A percentile compares a stretch with the other conserved stretches of the same genome.
phyloP scores from a whole-genome alignment of 2,888 invertebrate genomes.

The Mayetiola destructor region DNA sequence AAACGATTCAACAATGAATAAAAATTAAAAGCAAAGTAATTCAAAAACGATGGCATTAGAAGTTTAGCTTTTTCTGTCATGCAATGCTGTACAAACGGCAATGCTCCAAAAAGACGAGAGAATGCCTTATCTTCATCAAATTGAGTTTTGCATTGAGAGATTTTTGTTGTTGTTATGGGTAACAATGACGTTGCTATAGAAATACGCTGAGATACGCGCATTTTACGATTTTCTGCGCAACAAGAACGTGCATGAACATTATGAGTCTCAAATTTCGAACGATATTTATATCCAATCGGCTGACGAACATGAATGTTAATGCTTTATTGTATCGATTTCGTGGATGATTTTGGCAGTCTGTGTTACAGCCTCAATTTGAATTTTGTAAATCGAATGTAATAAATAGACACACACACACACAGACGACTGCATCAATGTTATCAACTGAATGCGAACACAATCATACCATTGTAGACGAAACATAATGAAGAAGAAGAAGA shows the following conservation, averaged over 20 bases:
- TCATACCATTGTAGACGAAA: too few relatives aligned
- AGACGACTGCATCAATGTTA: constrained; percentile 7
- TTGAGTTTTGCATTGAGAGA: constrained; percentile 11
- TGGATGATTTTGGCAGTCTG: too few relatives aligned
- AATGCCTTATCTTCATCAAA: constrained; percentile 12
- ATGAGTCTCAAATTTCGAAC: neutral
- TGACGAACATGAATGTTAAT: neutral
- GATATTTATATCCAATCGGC: neutral
- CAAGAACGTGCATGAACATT: neutral
- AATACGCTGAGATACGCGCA: constrained; percentile 10
- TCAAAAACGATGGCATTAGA: too few relatives aligned
- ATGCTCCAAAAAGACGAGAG: neutral
- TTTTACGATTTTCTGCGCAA: constrained; percentile 7
- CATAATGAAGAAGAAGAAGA: too few relatives aligned
- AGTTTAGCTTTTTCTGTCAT: too few relatives aligned
- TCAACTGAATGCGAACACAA: constrained; percentile 6
- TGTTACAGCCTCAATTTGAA: too few relatives aligned
- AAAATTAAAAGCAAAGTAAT: too few relatives aligned
- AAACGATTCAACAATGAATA: too few relatives aligned
- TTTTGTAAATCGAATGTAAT: too few relatives aligned
- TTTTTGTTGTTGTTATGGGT: constrained; percentile 11
- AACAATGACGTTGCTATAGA: constrained; percentile 13
- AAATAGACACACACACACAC: constrained; percentile 1
- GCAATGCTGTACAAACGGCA: too few relatives aligned
- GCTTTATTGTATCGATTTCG: neutral